A percentile compares a stretch with the other conserved stretches of the same genome.
phyloP scores from a whole-genome alignment of 2,113 vertebrate species.

The Micronycteris hirsuta region DNA sequence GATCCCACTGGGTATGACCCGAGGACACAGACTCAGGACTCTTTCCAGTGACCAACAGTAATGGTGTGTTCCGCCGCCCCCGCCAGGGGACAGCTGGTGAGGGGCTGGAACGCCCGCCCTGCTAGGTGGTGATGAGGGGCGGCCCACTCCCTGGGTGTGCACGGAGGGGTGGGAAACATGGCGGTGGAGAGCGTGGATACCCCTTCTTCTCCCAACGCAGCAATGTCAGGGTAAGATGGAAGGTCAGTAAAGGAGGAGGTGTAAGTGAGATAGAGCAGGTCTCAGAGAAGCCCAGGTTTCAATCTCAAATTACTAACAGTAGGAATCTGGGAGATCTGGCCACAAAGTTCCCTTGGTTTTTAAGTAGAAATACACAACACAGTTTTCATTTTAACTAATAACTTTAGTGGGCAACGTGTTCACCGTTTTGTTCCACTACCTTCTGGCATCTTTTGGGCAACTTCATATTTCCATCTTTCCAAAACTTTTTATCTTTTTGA shows the following conservation, averaged over 20 bases:
- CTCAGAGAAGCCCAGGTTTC: background rate
- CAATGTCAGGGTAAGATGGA: background rate
- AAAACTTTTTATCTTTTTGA: too few relatives aligned
- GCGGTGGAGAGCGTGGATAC: too few relatives aligned
- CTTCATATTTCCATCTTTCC: too few relatives aligned
- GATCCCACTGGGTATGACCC: too few relatives aligned
- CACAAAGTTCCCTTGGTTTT: too few relatives aligned
- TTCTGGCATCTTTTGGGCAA: too few relatives aligned
- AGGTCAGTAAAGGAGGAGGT: background rate
- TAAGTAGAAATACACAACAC: too few relatives aligned
- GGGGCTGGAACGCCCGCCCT: background rate
- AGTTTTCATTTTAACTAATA: too few relatives aligned
- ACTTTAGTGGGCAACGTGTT: too few relatives aligned
- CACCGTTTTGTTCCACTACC: too few relatives aligned
- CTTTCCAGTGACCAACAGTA: background rate
- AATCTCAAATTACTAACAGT: background rate
- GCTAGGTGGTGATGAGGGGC: background rate
- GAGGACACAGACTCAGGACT: background rate
- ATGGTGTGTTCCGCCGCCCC: background rate
- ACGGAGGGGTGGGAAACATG: background rate
- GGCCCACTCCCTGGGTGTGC: background rate
- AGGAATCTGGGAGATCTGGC: background rate
- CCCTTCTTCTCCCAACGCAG: background rate
- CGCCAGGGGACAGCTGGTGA: background rate
- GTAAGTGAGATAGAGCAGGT: background rate